Conservation (phyloP, 2,113 vertebrate species). For the Callipepla californica region DNA sequence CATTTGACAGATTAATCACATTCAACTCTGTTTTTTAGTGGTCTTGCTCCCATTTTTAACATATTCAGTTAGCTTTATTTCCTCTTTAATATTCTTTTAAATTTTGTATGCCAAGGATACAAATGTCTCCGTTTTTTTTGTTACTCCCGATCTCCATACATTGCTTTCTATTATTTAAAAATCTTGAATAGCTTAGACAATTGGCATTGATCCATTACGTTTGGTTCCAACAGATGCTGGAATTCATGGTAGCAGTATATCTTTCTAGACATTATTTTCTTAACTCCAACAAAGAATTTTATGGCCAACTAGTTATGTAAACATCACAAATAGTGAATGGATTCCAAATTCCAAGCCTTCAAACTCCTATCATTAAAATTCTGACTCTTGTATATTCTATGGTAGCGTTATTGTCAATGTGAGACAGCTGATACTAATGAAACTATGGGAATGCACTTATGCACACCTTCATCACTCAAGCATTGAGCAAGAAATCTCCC, state of each 20-base stretch:
- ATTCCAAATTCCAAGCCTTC: neutral
- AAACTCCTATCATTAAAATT: neutral
- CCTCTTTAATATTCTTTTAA: neutral
- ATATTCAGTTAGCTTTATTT: neutral
- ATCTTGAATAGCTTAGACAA: neutral
- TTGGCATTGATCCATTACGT: neutral
- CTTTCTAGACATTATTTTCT: neutral
- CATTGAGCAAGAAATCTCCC: neutral
- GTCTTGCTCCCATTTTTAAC: neutral
- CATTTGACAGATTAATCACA: neutral
- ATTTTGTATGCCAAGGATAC: neutral
- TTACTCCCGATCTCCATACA: neutral
- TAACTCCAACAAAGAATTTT: neutral
- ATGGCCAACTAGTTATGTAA: neutral
- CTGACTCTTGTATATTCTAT: neutral
- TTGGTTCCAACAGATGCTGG: neutral
- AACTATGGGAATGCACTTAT: neutral
- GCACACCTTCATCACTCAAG: neutral
- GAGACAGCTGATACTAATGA: neutral
- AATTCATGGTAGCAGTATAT: neutral
- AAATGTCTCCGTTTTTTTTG: neutral
- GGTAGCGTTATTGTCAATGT: neutral
- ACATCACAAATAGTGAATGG: neutral
- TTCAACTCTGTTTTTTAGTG: neutral
- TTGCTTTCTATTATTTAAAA: neutral